Evolutionary conservation across 2,113 vertebrate species (phyloP).

Genomic region (Anas platyrhynchos): DNA sequence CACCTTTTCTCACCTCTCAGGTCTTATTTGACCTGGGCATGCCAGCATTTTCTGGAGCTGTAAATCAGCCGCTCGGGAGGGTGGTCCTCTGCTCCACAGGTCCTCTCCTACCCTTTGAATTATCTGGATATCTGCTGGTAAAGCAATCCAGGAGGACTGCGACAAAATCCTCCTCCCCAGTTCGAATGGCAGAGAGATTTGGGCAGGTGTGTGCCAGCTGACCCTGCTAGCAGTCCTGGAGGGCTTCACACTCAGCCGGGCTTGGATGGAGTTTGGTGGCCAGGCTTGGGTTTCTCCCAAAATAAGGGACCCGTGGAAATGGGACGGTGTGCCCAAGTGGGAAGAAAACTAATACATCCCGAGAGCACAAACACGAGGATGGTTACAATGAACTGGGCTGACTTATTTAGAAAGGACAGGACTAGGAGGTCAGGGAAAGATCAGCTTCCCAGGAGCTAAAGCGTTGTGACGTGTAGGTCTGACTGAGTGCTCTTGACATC

Average conservation of each 20-base stretch:
- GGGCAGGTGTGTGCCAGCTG: not conserved
- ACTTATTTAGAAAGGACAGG: not conserved
- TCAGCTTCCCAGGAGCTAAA: not conserved
- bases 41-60: not conserved
- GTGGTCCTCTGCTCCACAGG: not conserved
- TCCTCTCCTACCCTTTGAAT: not conserved
- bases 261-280: not conserved
- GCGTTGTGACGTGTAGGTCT: accelerated
- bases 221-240: not conserved
- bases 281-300: not conserved
- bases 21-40: not conserved
- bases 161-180: not conserved
- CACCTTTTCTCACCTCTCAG: not conserved
- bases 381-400: not conserved
- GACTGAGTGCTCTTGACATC: not conserved
- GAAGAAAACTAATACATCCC: not conserved
- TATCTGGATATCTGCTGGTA: not conserved
- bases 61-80: not conserved
- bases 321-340: not conserved
- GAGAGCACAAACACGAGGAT: not conserved
- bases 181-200: not conserved
- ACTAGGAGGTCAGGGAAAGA: not conserved
- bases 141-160: not conserved
- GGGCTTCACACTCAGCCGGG: accelerated
- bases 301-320: not conserved